Evolutionary conservation across 2,888 invertebrate genomes (phyloP), one percentile per base, ranked within the genome.

Genomic region (Heliconius hortense): DNA sequence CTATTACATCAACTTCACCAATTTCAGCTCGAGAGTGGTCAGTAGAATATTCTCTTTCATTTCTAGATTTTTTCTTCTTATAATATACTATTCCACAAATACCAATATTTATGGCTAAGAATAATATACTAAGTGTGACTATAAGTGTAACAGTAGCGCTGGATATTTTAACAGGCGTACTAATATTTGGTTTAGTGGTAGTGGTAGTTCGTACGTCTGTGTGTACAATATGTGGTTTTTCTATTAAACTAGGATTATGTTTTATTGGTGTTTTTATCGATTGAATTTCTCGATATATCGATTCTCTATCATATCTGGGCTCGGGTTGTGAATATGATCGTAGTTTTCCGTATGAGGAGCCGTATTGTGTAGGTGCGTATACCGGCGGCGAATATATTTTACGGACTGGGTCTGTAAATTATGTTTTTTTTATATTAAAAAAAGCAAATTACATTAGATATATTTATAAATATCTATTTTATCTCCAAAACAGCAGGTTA

Each of bases 61-160:
- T 90, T 77, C 92, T 88, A 35, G 95, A 86, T 85, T 94, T 94
- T 77, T 95, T 94, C 83, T 95, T 95, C 87, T 96, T 96, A 80
- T 95, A 95, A 85, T 96, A 97, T 62, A 97, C 89, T 78, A 95
- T 94, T 0, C 95, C 91, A 82, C 96, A 96, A 53, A 96, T 95
- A n/a, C 95, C 94, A 18, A 97, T 89, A 86, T 97, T 98, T 11
- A 97, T 93, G 31, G 96, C 89, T 11, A 98, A 90, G 84, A 98
- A 97, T 66, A 96, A 89, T 70, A 96, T 94, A 35, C 96, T 96
- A 78, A 96, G 90, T 0, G 95, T 95, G 68, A 96, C 94, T 64
- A 96, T 90, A 72, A 96, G 88, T 79, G 95, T 95, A 77, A 96
- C 89, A n/a, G 95, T 95, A 8, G 95, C 94, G 77, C 95, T 94